Conservation (phyloP, 2,797 vertebrate genomes). For the Oryzias sinensis region DNA sequence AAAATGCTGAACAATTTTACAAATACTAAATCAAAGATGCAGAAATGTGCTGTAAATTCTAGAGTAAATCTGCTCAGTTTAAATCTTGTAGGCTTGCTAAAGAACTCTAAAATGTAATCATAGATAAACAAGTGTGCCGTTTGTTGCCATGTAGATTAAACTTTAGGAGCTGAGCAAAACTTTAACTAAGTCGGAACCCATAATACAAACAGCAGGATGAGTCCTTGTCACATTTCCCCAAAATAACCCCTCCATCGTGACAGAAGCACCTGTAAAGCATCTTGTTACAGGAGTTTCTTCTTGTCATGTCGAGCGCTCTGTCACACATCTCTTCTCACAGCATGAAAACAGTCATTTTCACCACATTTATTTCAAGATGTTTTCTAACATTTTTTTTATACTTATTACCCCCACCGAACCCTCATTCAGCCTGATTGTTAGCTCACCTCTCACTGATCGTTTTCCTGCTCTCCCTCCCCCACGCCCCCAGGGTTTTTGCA, state of each 20-base stretch:
- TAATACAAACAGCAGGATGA: too few species aligned
- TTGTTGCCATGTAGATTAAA: too few species aligned
- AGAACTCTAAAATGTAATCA: too few species aligned
- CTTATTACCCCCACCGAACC: constrained; percentile 13
- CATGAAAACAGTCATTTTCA: constrained; percentile 19
- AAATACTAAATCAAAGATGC: too few species aligned
- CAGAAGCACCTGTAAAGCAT: constrained; percentile 12
- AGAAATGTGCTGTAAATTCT: too few species aligned
- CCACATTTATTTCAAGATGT: constrained; percentile 5
- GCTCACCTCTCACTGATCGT: constrained; percentile 46
- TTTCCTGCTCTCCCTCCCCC: constrained; percentile 59
- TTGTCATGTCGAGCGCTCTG: constrained; percentile 4
- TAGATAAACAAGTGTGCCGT: too few species aligned
- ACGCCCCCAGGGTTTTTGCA: constrained; percentile 43
- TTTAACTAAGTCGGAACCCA: too few species aligned
- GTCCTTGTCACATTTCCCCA: constrained; percentile 14
- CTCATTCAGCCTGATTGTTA: constrained; percentile 19
- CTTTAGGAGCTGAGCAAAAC: too few species aligned
- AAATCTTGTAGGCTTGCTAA: too few species aligned
- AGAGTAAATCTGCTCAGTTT: too few species aligned
- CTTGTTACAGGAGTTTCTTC: constrained; percentile 14
- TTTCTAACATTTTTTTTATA: constrained; percentile 3
- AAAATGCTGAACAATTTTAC: too few species aligned
- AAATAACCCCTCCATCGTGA: constrained; percentile 32
- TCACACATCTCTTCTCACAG: constrained; percentile 2